Conservation (phyloP, 2,113 vertebrate species). For the Ovibos moschatus region DNA sequence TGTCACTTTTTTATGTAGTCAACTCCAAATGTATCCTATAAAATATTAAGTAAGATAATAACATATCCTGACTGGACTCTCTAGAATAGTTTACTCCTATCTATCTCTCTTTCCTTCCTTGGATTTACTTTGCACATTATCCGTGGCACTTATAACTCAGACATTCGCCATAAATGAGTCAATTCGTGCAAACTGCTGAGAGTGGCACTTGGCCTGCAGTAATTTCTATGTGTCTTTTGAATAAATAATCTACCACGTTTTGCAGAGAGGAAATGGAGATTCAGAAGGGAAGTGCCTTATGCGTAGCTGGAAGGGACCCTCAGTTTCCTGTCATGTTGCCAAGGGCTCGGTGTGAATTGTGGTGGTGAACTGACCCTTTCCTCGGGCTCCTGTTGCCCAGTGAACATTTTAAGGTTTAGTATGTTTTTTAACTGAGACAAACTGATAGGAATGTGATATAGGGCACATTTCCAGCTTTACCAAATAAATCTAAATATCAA, state of each 20-base stretch:
- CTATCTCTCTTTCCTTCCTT: neutral
- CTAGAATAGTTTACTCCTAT: neutral
- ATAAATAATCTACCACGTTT: neutral
- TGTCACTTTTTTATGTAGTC: neutral
- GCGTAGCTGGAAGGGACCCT: neutral
- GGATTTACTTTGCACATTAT: neutral
- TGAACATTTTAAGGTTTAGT: neutral
- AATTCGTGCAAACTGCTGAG: neutral
- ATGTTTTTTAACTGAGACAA: neutral
- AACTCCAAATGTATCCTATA: neutral
- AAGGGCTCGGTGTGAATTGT: neutral
- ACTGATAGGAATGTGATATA: neutral
- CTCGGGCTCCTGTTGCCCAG: neutral
- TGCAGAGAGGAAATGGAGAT: neutral
- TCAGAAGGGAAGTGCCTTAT: neutral
- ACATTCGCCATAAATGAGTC: neutral
- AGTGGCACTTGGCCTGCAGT: neutral
- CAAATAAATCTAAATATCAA: neutral
- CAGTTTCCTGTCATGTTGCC: neutral
- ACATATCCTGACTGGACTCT: neutral
- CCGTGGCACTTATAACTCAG: neutral
- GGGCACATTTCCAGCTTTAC: neutral
- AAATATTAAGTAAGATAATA: neutral
- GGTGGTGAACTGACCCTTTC: neutral
- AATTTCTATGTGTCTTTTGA: neutral